Evolutionary conservation across 2,797 vertebrate species (phyloP).

Genomic region (Acrossocheilus fasciatus): DNA sequence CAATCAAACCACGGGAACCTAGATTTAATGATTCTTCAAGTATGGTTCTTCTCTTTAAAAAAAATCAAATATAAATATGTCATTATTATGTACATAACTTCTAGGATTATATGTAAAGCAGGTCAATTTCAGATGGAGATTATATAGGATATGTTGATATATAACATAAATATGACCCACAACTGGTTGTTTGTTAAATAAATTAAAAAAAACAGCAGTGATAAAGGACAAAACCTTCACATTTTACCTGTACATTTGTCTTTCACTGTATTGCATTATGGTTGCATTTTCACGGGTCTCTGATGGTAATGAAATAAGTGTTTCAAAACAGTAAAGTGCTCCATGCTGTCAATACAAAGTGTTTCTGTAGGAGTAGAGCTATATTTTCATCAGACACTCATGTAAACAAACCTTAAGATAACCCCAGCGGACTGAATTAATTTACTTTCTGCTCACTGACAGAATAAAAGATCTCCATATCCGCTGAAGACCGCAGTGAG

Average conservation of each 20-base stretch:
- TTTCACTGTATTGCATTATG: constrained; percentile 27
- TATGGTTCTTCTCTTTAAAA: constrained; percentile 68
- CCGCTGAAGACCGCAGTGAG: background rate
- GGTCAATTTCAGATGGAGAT: constrained; percentile 19
- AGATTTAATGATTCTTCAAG: constrained; percentile 68
- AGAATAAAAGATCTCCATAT: background rate
- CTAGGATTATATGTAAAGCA: constrained; percentile 65
- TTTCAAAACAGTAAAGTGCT: constrained; percentile 48
- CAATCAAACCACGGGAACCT: background rate
- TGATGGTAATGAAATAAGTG: constrained; percentile 27
- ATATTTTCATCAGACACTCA: constrained; percentile 27
- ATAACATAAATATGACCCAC: background rate
- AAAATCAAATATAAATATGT: constrained; percentile 66
- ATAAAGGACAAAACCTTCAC: constrained; percentile 21
- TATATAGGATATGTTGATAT: constrained; percentile 39
- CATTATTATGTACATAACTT: constrained; percentile 65
- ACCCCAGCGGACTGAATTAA: background rate
- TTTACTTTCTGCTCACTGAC: background rate
- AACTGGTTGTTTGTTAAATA: background rate
- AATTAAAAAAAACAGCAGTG: background rate
- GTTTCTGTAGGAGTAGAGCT: constrained; percentile 30
- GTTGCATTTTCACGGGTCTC: constrained; percentile 35
- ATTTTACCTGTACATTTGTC: constrained; percentile 13
- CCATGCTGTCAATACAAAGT: constrained; percentile 58
- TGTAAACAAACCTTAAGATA: constrained; percentile 20